Percentiles rank a stretch among this genome's conserved stretches.
Conservation (phyloP, 1,140 invertebrate species). For the Rhyacophila brunnea region DNA sequence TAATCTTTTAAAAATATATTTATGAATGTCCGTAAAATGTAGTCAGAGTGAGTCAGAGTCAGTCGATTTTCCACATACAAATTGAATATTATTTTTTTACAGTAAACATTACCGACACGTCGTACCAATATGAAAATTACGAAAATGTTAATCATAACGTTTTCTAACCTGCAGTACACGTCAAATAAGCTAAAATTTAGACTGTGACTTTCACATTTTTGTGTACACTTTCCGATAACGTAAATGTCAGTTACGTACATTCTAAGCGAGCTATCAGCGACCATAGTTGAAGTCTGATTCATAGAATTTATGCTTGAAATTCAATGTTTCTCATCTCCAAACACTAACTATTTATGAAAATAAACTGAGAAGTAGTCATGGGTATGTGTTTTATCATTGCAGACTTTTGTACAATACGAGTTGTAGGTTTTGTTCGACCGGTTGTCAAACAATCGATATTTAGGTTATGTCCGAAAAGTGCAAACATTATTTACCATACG, state of each 20-base stretch:
- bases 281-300: conserved; percentile 12
- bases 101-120: too few relatives aligned
- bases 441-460: conserved; percentile 26
- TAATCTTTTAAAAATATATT: too few relatives aligned
- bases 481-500: conserved; percentile 16
- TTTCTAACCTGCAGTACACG: conserved; percentile 28
- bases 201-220: conserved; percentile 20
- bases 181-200: conserved; percentile 29
- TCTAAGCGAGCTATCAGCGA: conserved; percentile 12
- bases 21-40: too few relatives aligned
- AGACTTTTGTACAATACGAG: background rate
- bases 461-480: conserved; percentile 27
- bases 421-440: background rate
- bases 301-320: conserved; percentile 13
- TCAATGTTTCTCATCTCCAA: conserved; percentile 6
- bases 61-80: too few relatives aligned
- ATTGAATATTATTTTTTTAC: too few relatives aligned
- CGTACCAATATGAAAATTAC: too few relatives aligned
- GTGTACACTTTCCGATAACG: background rate
- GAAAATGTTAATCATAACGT: background rate
- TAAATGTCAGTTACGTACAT: conserved; percentile 1
- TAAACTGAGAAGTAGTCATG: conserved; percentile 16
- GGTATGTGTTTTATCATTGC: conserved; percentile 3
- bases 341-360: conserved; percentile 18
- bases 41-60: too few relatives aligned